Evolutionary conservation across 2,113 vertebrate genomes (phyloP).

Genomic region (Trogon surrucura): DNA sequence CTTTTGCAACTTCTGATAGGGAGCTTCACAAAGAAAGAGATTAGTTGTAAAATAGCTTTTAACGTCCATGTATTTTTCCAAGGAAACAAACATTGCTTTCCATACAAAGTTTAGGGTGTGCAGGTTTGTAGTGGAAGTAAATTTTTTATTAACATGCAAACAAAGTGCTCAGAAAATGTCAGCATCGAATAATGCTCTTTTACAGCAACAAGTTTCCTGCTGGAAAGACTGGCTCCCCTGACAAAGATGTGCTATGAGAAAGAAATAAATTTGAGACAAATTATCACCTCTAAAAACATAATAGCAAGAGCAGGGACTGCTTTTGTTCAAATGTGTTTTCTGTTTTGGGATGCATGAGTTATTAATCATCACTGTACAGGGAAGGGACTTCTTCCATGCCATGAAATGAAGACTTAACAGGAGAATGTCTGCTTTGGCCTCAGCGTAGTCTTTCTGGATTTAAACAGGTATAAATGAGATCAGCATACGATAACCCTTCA

Average conservation of each 20-base stretch:
- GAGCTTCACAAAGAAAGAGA: background rate
- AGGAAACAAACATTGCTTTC: background rate
- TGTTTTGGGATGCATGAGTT: background rate
- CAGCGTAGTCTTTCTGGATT: background rate
- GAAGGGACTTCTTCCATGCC: background rate
- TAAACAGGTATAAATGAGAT: background rate
- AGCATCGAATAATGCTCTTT: background rate
- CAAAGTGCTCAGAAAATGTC: background rate
- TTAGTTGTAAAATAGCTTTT: background rate
- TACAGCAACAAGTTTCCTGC: background rate
- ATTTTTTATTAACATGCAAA: background rate
- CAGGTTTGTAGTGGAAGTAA: background rate
- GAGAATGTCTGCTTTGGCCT: background rate
- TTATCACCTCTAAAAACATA: background rate
- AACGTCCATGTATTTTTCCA: background rate
- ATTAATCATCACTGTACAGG: background rate
- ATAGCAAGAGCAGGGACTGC: background rate
- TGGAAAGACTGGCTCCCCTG: background rate
- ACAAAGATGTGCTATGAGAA: background rate
- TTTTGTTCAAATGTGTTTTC: slow-evolving; percentile 13
- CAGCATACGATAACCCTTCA: background rate
- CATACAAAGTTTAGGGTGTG: background rate
- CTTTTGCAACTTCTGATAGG: background rate
- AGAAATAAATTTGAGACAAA: background rate
- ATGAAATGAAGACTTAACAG: background rate